phyloP scores from a whole-genome alignment of 37 sponge, comb jelly and placozoan genomes.

The Oscarella lobularis region DNA sequence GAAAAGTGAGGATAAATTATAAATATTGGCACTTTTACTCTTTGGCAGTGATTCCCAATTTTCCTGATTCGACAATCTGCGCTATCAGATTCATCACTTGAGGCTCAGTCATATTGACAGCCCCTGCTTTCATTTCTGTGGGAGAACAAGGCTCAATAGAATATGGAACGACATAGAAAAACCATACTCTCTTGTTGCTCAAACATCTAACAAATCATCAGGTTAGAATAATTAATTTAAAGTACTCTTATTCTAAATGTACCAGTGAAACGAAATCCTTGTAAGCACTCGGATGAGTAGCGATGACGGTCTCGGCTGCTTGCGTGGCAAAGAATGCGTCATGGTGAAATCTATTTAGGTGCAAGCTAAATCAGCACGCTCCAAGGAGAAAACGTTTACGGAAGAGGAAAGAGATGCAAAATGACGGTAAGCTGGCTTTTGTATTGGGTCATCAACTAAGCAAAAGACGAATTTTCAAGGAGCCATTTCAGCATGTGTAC shows the following conservation, averaged over 20 bases:
- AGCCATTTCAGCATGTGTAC: not conserved
- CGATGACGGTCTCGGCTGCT: not conserved
- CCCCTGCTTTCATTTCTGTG: not conserved
- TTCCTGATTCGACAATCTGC: not conserved
- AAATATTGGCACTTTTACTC: not conserved
- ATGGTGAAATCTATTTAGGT: not conserved
- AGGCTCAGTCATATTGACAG: not conserved
- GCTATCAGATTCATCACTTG: not conserved
- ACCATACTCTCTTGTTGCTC: not conserved
- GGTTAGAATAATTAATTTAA: too few relatives aligned
- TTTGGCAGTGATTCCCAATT: not conserved
- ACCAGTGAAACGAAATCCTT: not conserved
- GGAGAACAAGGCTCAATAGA: not conserved
- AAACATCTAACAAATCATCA: not conserved
- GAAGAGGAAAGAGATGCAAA: not conserved
- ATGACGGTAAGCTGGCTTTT: not conserved
- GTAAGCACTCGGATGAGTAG: not conserved
- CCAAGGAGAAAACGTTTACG: not conserved
- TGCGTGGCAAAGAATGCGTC: not conserved
- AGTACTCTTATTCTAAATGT: too few relatives aligned
- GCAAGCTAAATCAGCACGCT: not conserved
- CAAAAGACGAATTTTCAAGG: not conserved
- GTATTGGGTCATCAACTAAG: not conserved
- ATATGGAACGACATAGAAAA: too few relatives aligned
- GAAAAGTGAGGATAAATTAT: too few relatives aligned